Evolutionary conservation across 2,113 vertebrate species (phyloP).

Genomic region (Solea solea): DNA sequence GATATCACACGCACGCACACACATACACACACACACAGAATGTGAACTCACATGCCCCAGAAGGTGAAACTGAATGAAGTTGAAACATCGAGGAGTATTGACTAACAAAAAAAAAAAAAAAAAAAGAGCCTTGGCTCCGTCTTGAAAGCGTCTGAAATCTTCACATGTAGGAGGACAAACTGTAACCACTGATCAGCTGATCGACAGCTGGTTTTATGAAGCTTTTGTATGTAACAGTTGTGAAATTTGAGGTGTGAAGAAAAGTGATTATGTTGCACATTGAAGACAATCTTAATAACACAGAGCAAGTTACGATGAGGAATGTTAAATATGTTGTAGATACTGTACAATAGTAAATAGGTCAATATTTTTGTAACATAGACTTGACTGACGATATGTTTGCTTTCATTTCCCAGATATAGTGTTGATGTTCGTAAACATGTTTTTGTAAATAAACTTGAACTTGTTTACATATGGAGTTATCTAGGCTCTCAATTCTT

Average conservation of each 20-base stretch:
- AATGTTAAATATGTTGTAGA: constrained; percentile 77
- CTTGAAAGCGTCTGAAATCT: constrained; percentile 23
- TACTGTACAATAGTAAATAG: constrained; percentile 82
- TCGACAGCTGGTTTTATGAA: constrained; percentile 59
- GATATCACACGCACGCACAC: constrained; percentile 36
- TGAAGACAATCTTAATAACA: constrained; percentile 69
- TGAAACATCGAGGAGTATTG: constrained; percentile 39
- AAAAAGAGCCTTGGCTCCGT: constrained; percentile 41
- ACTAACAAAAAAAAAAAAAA: constrained; percentile 34
- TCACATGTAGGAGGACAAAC: constrained; percentile 46
- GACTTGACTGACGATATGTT: constrained; percentile 51
- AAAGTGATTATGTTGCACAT: constrained; percentile 62
- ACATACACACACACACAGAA: constrained; percentile 8
- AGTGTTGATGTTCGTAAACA: constrained; percentile 48
- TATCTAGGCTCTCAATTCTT: not conserved
- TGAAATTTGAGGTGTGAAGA: constrained; percentile 40
- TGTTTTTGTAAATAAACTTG: constrained; percentile 80
- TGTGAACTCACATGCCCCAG: constrained; percentile 54
- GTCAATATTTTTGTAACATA: constrained; percentile 82
- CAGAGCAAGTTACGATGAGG: constrained; percentile 55
- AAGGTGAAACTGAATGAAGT: constrained; percentile 71
- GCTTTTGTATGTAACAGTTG: constrained; percentile 56
- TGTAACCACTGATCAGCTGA: constrained; percentile 5
- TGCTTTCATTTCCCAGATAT: constrained; percentile 44
- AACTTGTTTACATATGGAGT: constrained; percentile 9